phyloP scores from a whole-genome alignment of 92 coral and sea anemone species.

The Epizoanthus ramosus region DNA sequence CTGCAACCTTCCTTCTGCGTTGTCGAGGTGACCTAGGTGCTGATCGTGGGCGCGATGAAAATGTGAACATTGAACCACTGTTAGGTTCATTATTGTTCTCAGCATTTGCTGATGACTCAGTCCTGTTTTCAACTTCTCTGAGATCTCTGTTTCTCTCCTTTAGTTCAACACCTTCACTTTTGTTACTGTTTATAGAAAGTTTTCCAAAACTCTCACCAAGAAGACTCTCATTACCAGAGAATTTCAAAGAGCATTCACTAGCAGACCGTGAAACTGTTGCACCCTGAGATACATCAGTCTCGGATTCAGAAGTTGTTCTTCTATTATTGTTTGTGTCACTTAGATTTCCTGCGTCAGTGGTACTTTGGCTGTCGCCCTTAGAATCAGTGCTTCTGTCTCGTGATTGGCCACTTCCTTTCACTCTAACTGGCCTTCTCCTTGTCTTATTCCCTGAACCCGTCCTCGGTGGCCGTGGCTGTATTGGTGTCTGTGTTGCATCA shows the following conservation, averaged over 20 bases:
- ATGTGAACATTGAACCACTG: slow-evolving; percentile 78
- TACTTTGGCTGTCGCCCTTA: slow-evolving; percentile 27
- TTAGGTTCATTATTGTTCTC: slow-evolving; percentile 44
- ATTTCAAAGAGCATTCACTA: slow-evolving; percentile 82
- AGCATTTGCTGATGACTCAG: slow-evolving; percentile 11
- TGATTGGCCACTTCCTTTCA: slow-evolving; percentile 58
- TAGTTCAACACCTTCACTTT: slow-evolving; percentile 12
- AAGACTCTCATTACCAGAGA: slow-evolving; percentile 81
- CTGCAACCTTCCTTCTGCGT: slow-evolving; percentile 62
- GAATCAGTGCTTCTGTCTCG: slow-evolving; percentile 42
- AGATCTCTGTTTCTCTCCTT: slow-evolving; percentile 13
- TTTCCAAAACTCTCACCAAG: slow-evolving; percentile 73
- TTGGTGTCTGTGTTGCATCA: slow-evolving; percentile 75
- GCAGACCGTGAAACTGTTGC: slow-evolving; percentile 80
- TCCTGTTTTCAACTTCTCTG: slow-evolving; percentile 2
- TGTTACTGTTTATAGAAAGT: slow-evolving; percentile 29
- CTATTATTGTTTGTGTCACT: slow-evolving; percentile 51
- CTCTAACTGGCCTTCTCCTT: slow-evolving; percentile 80
- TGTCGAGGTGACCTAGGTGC: slow-evolving; percentile 92
- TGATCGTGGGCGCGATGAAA: slow-evolving; percentile 92
- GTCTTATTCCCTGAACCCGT: slow-evolving; percentile 91
- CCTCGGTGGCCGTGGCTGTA: slow-evolving; percentile 95
- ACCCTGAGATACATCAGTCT: slow-evolving; percentile 61
- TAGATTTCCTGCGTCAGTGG: slow-evolving; percentile 45
- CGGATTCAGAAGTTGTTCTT: slow-evolving; percentile 54